Conservation (phyloP, 2,113 vertebrate genomes). For the Rhinichthys klamathensis region DNA sequence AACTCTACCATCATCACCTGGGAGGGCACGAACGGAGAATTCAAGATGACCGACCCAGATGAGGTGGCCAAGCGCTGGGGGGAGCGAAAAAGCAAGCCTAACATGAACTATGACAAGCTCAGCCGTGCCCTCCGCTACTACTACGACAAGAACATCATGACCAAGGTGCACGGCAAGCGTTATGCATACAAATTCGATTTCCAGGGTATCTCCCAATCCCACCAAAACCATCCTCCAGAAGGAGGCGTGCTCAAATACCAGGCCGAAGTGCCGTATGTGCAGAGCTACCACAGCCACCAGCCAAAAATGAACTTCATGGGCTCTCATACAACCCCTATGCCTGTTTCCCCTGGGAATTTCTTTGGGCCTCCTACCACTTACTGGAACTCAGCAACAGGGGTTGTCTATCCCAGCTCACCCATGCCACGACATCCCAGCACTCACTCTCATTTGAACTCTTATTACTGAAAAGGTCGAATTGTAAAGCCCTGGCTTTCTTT, state of each 20-base stretch:
- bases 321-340: slow-evolving; percentile 67
- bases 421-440: slow-evolving; percentile 72
- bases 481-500: neutral
- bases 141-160: slow-evolving; percentile 85
- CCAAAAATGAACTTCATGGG: slow-evolving; percentile 79
- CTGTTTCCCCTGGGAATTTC: slow-evolving; percentile 71
- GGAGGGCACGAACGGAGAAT: slow-evolving; percentile 84
- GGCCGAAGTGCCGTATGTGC: slow-evolving; percentile 67
- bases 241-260: slow-evolving; percentile 72
- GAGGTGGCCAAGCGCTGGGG: slow-evolving; percentile 87
- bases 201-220: slow-evolving; percentile 78
- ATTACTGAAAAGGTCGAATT: slow-evolving; percentile 70
- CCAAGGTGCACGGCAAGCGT: slow-evolving; percentile 81
- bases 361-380: slow-evolving; percentile 70
- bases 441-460: slow-evolving; percentile 78
- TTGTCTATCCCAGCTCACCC: slow-evolving; percentile 72
- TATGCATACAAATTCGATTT: slow-evolving; percentile 82
- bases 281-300: slow-evolving; percentile 76
- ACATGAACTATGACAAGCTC: slow-evolving; percentile 84
- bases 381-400: slow-evolving; percentile 73
- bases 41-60: slow-evolving; percentile 87
- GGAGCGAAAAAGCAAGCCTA: slow-evolving; percentile 83
- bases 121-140: slow-evolving; percentile 79
- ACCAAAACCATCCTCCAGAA: slow-evolving; percentile 71
- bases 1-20: slow-evolving; percentile 81